Conservation (phyloP, 2,113 vertebrate genomes). For the Pholis gunnellus region DNA sequence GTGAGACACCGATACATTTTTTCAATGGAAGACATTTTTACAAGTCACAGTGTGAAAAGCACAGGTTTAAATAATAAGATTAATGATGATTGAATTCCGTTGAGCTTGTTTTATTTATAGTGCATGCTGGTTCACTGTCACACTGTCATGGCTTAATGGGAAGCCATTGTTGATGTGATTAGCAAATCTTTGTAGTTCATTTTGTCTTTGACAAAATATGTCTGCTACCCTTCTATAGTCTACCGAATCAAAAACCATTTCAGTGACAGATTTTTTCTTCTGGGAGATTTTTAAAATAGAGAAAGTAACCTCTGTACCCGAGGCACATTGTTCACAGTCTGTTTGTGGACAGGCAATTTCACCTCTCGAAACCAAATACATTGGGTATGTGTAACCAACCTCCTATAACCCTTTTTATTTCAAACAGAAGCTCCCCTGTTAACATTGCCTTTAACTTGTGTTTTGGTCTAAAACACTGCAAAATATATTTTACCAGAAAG, state of each 20-base stretch:
- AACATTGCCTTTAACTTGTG: constrained; percentile 54
- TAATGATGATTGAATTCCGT: constrained; percentile 9
- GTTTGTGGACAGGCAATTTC: constrained; percentile 52
- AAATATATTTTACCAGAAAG: constrained; percentile 56
- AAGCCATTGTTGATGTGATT: background rate
- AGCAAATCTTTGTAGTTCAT: too few relatives aligned
- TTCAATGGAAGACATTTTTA: background rate
- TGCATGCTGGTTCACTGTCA: background rate
- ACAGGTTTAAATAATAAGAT: background rate
- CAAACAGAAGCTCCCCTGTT: constrained; percentile 17
- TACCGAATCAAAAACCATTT: constrained; percentile 1
- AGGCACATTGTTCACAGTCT: constrained; percentile 34
- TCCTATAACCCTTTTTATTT: constrained; percentile 26
- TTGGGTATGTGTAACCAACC: constrained; percentile 25
- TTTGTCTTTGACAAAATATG: background rate
- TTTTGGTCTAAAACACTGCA: constrained; percentile 36
- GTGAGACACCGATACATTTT: background rate
- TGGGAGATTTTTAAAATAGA: constrained; percentile 14
- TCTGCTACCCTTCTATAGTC: background rate
- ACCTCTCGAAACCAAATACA: constrained; percentile 28
- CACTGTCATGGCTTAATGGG: background rate
- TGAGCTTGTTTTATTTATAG: background rate
- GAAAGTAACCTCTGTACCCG: constrained; percentile 28
- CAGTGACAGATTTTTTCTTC: background rate
- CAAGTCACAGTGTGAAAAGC: background rate